Evolutionary conservation across 2,113 vertebrate genomes (phyloP), one percentile per base, ranked within the genome.

Genomic region (Pan troglodytes): DNA sequence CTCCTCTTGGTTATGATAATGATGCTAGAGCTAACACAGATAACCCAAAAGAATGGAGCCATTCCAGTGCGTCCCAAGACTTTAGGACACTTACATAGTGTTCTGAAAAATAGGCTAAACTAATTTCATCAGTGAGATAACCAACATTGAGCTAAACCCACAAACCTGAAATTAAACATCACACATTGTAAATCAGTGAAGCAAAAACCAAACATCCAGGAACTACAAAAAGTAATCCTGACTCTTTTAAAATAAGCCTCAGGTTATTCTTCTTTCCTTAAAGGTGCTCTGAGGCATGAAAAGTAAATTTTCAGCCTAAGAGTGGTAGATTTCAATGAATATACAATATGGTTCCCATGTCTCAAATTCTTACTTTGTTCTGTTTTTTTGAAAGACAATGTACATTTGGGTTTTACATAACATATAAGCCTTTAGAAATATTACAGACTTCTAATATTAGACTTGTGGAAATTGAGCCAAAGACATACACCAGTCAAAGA

Each of bases 371-470:
- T 90, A 35, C 13, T 92, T 89, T 78, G 23, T 93, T 82, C 20
- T 70, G 70, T 91, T 87, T 55, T 67, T 90, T 75, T 91, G 70
- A 82, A 38, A 68, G 59, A 81, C 32, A 50, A 68, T 75, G 27
- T 75, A 48, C 13, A 40, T 73, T 82, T 92, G 16, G 8, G 18
- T 50, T 83, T 98, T 97, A 84, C 14, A 94, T 97, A 98, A 97
- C 79, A 90, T 50, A 94, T 97, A 98, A 93, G 98, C 83, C 97
- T 97, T 97, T 98, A 89, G 97, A 89, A 93, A 98, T 97, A 88
- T 90, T 97, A 97, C 96, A 98, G 97, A 68, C 95, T 95, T 97
- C 79, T 96, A 90, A 98, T 95, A 98, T 98, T 97, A 97, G 59
- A 94, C 72, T 97, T 98, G 95, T 97, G 91, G 96, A 98, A 96